phyloP scores from a whole-genome alignment of 2,797 vertebrate species.

The Spheniscus humboldti region DNA sequence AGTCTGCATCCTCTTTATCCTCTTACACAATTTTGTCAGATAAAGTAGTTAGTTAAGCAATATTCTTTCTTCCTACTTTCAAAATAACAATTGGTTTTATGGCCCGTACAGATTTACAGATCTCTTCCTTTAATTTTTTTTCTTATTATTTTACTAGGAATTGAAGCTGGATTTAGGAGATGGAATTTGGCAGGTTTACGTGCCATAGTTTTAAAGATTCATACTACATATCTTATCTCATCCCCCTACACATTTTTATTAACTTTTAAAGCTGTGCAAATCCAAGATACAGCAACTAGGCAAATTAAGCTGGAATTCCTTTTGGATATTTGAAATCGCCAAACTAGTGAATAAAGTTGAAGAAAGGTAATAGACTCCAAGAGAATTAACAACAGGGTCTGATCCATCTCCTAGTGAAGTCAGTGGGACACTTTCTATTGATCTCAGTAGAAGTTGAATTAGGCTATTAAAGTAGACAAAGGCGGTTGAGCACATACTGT shows the following conservation, averaged over 20 bases:
- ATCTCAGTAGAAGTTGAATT: background rate
- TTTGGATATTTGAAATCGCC: background rate
- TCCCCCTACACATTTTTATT: background rate
- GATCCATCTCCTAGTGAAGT: background rate
- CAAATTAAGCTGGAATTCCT: background rate
- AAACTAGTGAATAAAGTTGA: background rate
- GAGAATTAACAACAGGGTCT: background rate
- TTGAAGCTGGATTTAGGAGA: background rate
- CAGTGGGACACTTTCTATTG: background rate
- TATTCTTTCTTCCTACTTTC: background rate
- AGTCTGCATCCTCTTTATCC: background rate
- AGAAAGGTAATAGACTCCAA: background rate
- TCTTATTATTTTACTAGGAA: background rate
- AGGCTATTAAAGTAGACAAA: background rate
- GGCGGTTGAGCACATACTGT: background rate
- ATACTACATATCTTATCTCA: background rate
- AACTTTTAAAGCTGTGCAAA: background rate
- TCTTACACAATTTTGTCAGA: background rate
- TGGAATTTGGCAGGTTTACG: background rate
- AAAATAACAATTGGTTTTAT: background rate
- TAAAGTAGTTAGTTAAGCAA: background rate
- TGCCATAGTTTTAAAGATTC: background rate
- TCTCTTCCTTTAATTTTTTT: background rate
- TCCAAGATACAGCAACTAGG: background rate
- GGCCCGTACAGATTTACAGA: background rate